phyloP scores from a whole-genome alignment of 1,140 invertebrate species.

The Stenopsyche tienmushanensis region DNA sequence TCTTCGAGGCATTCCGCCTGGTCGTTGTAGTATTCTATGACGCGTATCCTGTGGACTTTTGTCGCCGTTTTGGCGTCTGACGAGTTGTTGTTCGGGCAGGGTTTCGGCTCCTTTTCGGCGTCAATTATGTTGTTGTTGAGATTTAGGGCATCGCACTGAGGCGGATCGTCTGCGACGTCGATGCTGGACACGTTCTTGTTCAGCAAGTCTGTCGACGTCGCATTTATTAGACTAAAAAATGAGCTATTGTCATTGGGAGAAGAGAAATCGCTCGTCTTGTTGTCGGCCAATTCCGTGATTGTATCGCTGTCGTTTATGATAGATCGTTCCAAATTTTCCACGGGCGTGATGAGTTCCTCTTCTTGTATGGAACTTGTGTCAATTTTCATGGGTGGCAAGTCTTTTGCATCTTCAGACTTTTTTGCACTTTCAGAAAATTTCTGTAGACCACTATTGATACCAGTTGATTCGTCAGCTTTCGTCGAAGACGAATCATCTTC shows the following conservation, averaged over 20 bases:
- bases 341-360: not conserved
- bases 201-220: not conserved
- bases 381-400: not conserved
- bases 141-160: not conserved
- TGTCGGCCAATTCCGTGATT: conserved; percentile 47
- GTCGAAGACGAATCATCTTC: conserved; percentile 52
- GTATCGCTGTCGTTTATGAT: conserved; percentile 24
- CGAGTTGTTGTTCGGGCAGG: conserved; percentile 8
- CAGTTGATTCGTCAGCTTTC: conserved; percentile 51
- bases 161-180: not conserved
- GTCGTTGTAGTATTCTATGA: conserved; percentile 56
- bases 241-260: conserved; percentile 11
- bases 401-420: not conserved
- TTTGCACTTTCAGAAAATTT: too few relatives aligned
- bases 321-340: too few relatives aligned
- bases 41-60: conserved; percentile 38
- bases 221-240: not conserved
- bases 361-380: not conserved
- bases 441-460: conserved; percentile 45
- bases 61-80: conserved; percentile 15
- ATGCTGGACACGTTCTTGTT: conserved; percentile 4
- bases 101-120: not conserved
- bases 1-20: conserved; percentile 56
- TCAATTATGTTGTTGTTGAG: not conserved
- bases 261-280: conserved; percentile 44